Base-by-base conservation (phyloP, 2,888 invertebrate species). In the Monochamus alternatus region DNA sequence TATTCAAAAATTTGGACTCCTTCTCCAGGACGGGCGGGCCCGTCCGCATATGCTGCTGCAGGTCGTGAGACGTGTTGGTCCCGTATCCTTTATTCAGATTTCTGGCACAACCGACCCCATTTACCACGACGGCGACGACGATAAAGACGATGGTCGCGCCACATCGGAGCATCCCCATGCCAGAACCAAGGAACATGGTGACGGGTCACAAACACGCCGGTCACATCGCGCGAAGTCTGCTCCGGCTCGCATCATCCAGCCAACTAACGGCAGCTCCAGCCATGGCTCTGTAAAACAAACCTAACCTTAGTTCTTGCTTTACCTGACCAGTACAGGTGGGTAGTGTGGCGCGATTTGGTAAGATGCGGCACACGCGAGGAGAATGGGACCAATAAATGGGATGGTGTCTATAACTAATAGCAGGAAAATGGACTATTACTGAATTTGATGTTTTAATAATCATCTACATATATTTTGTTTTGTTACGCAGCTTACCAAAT, bases 1-100 rank as follows among this genome's bases (percentile, higher is more conserved):
- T 88, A 73, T 85, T 87, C 79, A 85, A 80, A 77, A 86, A 85
- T 79, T 87, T 87, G 8, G 83, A 81, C 38, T 87, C 87, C 78
- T 84, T 83, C 62, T 86, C 85, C 8, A 66, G 52, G 38, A 59
- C 66, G 8, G 77, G 75, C 47, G 66, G 66, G 32, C 77, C 76
- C 44, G 52, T 52, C 62, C 77, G 65, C 76, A 79, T 77, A 68
- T 80, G 80, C 12, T 78, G 77, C 66, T 79, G 79, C 43, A 76
- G 64, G n/a, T 71, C 75, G 44, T 78, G 77, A 58, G 77, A 77
- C 3, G 77, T 66, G 63, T 75, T 75, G 3, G 74, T 30, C 14
- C 60, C 62, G 44, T 74, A 79, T 51, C 77, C 78, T 75, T 76
- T 79, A 68, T 76, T 80, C 68, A 75, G 76, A 64, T 74, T 78